phyloP scores from a whole-genome alignment of 2,888 invertebrate genomes.

The Aphodius sticticus region DNA sequence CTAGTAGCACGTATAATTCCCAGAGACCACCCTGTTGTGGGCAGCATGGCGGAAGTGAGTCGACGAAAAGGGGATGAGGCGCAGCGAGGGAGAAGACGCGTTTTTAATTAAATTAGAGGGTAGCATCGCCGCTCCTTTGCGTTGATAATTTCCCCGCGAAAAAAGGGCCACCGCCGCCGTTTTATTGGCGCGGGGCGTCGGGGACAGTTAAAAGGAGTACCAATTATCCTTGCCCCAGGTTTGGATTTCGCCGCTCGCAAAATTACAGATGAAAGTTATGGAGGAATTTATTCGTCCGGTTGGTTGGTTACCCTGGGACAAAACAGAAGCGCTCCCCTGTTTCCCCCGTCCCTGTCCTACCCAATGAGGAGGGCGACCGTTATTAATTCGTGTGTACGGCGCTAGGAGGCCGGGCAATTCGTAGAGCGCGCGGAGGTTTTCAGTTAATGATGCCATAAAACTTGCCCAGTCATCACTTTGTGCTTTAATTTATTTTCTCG shows the following conservation, averaged over 20 bases:
- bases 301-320: not conserved
- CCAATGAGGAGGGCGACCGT: not conserved
- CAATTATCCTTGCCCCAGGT: slow-evolving; percentile 4
- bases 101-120: slow-evolving; percentile 4
- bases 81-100: slow-evolving; percentile 4
- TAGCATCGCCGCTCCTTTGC: not conserved
- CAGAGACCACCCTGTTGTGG: not conserved
- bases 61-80: not conserved
- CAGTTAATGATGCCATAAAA: not conserved
- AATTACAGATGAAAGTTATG: slow-evolving; percentile 4
- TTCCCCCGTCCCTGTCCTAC: not conserved
- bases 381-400: slow-evolving; percentile 4
- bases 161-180: not conserved
- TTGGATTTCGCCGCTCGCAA: not conserved
- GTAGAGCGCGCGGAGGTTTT: not conserved
- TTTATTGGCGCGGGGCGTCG: not conserved
- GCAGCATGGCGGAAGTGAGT: not conserved
- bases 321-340: not conserved
- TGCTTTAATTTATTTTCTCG: slow-evolving; percentile 4
- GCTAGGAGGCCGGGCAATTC: not conserved
- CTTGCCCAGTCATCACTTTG: not conserved
- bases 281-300: not conserved
- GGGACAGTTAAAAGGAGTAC: not conserved
- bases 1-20: too few species aligned
- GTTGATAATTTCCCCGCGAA: slow-evolving; percentile 4